phyloP scores from a whole-genome alignment of 2,797 vertebrate genomes.

The Chiloscyllium punctatum region DNA sequence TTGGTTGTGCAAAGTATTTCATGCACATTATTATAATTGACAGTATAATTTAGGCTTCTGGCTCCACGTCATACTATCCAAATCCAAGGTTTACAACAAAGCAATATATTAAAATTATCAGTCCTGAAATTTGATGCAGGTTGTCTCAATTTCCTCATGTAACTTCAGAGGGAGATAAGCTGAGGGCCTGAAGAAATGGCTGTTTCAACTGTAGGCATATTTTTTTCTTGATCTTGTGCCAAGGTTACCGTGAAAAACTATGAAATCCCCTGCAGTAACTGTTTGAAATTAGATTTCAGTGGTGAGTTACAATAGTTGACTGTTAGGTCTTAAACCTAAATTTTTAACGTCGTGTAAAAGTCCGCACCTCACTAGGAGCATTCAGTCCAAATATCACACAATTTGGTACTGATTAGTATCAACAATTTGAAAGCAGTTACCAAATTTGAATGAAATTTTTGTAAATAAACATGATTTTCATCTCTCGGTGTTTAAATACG shows the following conservation, averaged over 20 bases:
- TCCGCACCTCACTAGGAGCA: not conserved
- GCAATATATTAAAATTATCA: not conserved
- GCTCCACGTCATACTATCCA: not conserved
- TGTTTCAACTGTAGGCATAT: not conserved
- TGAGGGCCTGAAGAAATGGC: not conserved
- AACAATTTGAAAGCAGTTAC: not conserved
- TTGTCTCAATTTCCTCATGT: not conserved
- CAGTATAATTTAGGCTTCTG: not conserved
- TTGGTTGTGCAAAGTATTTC: not conserved
- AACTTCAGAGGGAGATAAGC: not conserved
- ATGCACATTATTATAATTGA: not conserved
- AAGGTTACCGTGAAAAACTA: not conserved
- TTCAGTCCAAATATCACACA: not conserved
- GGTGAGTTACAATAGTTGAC: not conserved
- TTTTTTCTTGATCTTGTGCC: not conserved
- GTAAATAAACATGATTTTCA: not conserved
- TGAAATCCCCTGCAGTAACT: not conserved
- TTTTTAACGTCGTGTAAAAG: not conserved
- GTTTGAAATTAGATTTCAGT: not conserved
- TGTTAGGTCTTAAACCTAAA: not conserved
- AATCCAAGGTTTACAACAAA: not conserved
- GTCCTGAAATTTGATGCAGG: not conserved
- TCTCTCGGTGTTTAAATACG: not conserved
- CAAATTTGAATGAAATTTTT: not conserved
- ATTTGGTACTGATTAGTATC: not conserved